These are phyloP conservation scores for Hippocampus mohnikei DNA, from an alignment of 2,113 vertebrate genomes.

Conservation along the genomic window DNA sequence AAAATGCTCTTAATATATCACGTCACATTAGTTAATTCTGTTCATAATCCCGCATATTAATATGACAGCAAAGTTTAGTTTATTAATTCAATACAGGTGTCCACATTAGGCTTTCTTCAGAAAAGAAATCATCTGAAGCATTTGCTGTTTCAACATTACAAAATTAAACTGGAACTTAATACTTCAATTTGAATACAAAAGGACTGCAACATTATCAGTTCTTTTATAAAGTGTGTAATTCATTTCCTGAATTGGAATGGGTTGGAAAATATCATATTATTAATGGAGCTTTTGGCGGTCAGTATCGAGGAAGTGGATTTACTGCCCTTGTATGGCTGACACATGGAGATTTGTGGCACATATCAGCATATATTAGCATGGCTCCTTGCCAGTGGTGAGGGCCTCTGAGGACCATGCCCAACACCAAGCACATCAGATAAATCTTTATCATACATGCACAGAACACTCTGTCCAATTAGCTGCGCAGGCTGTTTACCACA, in stretches of 20 bases:
- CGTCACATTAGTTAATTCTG: not conserved
- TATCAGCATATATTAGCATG: conserved; percentile 23
- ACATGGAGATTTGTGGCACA: not conserved
- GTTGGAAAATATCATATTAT: not conserved
- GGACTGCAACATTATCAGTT: conserved; percentile 13
- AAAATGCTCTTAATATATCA: not conserved
- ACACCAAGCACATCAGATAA: conserved; percentile 67
- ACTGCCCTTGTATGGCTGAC: not conserved
- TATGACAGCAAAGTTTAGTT: no score
- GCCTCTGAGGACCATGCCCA: conserved; percentile 52
- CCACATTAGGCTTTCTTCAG: conserved; percentile 34
- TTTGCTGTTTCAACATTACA: conserved; percentile 13
- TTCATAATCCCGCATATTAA: not conserved
- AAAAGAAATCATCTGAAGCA: conserved; percentile 27
- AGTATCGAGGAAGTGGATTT: not conserved
- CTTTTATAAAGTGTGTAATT: not conserved
- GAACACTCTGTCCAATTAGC: conserved; percentile 21
- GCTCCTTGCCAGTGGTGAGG: conserved; percentile 42
- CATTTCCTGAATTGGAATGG: not conserved
- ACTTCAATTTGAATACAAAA: conserved; percentile 16
- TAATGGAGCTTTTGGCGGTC: not conserved
- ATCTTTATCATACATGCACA: conserved; percentile 66
- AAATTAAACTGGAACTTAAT: conserved; percentile 24
- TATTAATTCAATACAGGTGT: not conserved
- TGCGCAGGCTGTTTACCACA: conserved; percentile 60